These are phyloP conservation scores for cattle (Bos taurus) DNA, from an alignment of 2,113 vertebrate genomes.

Conservation along the genomic window ARS-UCD2.0 NC_037347.1:4514501-4515000, in stretches of 20 bases:
- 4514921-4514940: neutral
- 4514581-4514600: neutral
- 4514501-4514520: neutral
- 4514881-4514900: neutral
- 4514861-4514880: neutral
- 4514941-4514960: neutral
- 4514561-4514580: neutral
- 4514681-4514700: neutral
- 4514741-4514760: neutral
- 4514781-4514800: fast-evolving
- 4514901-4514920: neutral
- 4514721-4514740: neutral
- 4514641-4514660: neutral
- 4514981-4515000: neutral
- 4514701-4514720: neutral
- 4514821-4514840: neutral
- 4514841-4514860: neutral
- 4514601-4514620: fast-evolving
- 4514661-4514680: neutral
- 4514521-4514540: neutral
- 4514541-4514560: neutral
- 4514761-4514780: neutral
- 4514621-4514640: neutral
- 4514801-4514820: neutral
- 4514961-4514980: neutral